These are phyloP conservation scores for Taxidea taxus DNA, from an alignment of 2,113 vertebrate genomes.

Conservation along the genomic window DNA sequence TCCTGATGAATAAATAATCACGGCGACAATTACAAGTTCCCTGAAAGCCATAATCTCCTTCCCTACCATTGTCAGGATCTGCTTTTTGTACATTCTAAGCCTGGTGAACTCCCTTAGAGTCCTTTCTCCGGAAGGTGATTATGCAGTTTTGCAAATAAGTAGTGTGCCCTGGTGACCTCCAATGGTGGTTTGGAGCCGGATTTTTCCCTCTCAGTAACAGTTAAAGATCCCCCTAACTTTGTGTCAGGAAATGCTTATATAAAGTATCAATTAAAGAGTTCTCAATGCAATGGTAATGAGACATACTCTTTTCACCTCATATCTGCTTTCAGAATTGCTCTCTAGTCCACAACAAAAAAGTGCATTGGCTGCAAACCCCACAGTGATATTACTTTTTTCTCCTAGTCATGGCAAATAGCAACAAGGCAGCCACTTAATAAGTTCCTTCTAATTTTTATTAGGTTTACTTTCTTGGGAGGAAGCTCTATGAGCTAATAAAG, in stretches of 20 bases:
- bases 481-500: conserved; percentile 60
- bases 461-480: conserved; percentile 63
- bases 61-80: conserved; percentile 30
- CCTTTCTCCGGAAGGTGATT: background rate
- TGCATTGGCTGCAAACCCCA: conserved; percentile 34
- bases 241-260: conserved; percentile 45
- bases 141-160: background rate
- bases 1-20: conserved; percentile 69
- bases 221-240: conserved; percentile 50
- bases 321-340: conserved; percentile 54
- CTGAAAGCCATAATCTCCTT: conserved; percentile 31
- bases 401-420: conserved; percentile 51
- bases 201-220: conserved; percentile 44
- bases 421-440: conserved; percentile 55
- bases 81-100: background rate
- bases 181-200: conserved; percentile 28
- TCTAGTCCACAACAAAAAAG: conserved; percentile 58
- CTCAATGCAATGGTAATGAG: conserved; percentile 37
- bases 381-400: conserved; percentile 42
- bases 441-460: conserved; percentile 56
- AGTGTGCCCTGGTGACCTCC: background rate
- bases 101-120: background rate
- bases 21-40: conserved; percentile 7
- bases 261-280: conserved; percentile 52
- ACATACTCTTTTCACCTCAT: conserved; percentile 2